Evolutionary conservation across 2,888 invertebrate genomes (phyloP).

Genomic region (Palloptera scutellata): DNA sequence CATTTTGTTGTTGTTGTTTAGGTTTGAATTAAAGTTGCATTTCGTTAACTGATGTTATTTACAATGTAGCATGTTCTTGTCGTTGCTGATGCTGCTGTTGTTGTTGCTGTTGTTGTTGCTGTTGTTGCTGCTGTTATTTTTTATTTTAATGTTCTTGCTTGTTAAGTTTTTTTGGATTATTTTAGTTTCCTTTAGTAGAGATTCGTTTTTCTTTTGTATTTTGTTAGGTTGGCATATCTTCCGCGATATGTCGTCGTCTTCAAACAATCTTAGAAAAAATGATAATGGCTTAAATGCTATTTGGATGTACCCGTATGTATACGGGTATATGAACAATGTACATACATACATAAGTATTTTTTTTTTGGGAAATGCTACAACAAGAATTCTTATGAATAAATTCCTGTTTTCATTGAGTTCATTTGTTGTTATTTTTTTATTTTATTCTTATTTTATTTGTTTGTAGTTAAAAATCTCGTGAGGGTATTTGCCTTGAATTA

Average conservation of each 20-base stretch:
- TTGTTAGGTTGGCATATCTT: neutral
- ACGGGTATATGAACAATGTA: no score
- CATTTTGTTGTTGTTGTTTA: slow-evolving; percentile 2
- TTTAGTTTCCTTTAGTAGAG: no score
- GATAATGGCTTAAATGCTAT: slow-evolving; percentile 17
- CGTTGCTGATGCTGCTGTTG: neutral
- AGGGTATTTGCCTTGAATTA: slow-evolving; percentile 1
- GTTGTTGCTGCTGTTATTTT: slow-evolving; percentile 6
- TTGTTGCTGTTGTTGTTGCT: neutral
- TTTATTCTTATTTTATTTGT: neutral
- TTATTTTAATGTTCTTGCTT: slow-evolving; percentile 12
- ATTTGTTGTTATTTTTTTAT: neutral
- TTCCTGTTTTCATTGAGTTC: slow-evolving; percentile 10
- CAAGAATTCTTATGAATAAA: slow-evolving; percentile 20
- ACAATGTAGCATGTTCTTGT: neutral
- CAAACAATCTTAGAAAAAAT: slow-evolving; percentile 21
- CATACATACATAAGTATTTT: no score
- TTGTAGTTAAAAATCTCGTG: neutral
- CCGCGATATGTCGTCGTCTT: neutral
- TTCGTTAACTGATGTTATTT: slow-evolving; percentile 17
- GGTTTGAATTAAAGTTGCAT: slow-evolving; percentile 20
- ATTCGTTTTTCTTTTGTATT: neutral
- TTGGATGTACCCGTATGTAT: no score
- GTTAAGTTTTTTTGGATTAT: slow-evolving; percentile 3
- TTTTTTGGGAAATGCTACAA: slow-evolving; percentile 1